Percentiles rank a stretch among this genome's conserved stretches.
phyloP scores from a whole-genome alignment of 2,797 vertebrate genomes.

The Girardinus metallicus region DNA sequence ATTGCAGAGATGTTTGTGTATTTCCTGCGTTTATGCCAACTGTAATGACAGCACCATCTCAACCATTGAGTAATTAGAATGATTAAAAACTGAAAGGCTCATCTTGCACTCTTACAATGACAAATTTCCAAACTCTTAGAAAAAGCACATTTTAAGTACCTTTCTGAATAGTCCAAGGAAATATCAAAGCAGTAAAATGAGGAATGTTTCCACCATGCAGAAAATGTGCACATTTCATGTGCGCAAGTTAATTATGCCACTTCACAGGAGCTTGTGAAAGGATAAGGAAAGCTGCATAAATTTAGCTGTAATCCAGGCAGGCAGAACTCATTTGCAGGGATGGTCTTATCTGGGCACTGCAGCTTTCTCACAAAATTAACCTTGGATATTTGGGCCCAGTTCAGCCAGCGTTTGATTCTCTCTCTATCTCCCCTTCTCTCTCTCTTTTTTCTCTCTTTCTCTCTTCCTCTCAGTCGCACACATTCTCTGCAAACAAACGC shows the following conservation, averaged over 20 bases:
- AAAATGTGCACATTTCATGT: constrained; percentile 99
- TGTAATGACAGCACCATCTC: constrained; percentile 51
- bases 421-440: constrained; percentile 55
- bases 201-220: constrained; percentile 97
- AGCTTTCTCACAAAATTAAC: constrained; percentile 99
- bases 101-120: constrained; percentile 78
- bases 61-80: constrained; percentile 63
- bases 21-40: constrained; percentile 46
- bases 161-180: constrained; percentile 84
- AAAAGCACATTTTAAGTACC: constrained; percentile 86
- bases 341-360: constrained; percentile 98
- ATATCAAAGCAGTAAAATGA: constrained; percentile 92
- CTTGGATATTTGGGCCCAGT: constrained; percentile 99
- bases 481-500: constrained; percentile 62
- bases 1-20: constrained; percentile 43
- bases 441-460: constrained; percentile 27
- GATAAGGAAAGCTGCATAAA: constrained; percentile 99
- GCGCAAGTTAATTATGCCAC: constrained; percentile 99
- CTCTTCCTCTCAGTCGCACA: constrained; percentile 34
- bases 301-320: constrained; percentile 99
- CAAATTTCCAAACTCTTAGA: constrained; percentile 75
- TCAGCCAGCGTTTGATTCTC: constrained; percentile 97
- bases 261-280: constrained; percentile 99
- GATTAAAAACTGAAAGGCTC: constrained; percentile 60
- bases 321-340: constrained; percentile 99